These are phyloP conservation scores for Meloidogyne exigua DNA, from an alignment of 1,140 invertebrate genomes.

Conservation along the genomic window DNA sequence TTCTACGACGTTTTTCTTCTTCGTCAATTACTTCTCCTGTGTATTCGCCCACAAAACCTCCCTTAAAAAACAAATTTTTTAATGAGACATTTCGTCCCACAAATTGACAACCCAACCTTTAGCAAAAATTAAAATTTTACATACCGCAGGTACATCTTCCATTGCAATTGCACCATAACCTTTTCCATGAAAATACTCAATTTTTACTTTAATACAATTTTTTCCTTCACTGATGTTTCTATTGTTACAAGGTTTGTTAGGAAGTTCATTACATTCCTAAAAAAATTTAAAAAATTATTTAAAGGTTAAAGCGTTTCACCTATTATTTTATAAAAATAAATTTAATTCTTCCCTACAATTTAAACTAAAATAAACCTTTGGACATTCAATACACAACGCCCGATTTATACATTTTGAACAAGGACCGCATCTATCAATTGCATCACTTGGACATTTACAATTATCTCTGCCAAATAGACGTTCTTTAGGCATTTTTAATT, in stretches of 20 bases:
- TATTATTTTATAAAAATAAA: neutral
- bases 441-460: conserved; percentile 24
- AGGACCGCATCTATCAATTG: conserved; percentile 28
- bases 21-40: conserved; percentile 31
- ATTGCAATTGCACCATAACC: conserved; percentile 24
- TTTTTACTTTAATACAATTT: conserved; percentile 24
- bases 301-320: too few relatives aligned
- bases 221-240: conserved; percentile 26
- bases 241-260: conserved; percentile 22
- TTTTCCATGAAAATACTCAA: conserved; percentile 21
- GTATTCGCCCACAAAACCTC: conserved; percentile 36
- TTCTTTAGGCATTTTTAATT: conserved; percentile 18
- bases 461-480: conserved; percentile 22
- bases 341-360: neutral
- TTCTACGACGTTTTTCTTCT: conserved; percentile 22
- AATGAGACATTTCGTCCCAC: too few relatives aligned
- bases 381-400: conserved; percentile 29
- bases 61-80: conserved; percentile 17
- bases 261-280: conserved; percentile 25
- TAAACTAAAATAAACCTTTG: conserved; percentile 20
- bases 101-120: too few relatives aligned
- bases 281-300: neutral
- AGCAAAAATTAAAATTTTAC: neutral
- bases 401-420: conserved; percentile 34
- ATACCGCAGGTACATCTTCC: conserved; percentile 26